phyloP scores from a whole-genome alignment of 2,888 invertebrate genomes.

The Spilarctia lutea region DNA sequence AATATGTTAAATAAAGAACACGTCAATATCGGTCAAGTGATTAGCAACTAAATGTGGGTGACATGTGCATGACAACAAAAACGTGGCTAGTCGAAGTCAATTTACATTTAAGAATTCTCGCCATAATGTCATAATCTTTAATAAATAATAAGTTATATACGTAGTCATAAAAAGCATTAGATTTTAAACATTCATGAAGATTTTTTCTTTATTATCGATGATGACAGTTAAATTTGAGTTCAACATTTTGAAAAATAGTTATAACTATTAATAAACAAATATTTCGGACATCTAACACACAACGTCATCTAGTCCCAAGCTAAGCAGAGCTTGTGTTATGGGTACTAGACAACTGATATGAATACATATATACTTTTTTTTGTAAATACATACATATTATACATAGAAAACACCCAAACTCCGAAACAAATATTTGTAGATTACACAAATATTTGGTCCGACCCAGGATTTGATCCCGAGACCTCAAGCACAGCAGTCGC shows the following conservation, averaged over 20 bases:
- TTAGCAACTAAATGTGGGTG: background rate
- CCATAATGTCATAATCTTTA: background rate
- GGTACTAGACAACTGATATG: too few species aligned
- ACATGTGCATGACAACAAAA: conserved; percentile 1
- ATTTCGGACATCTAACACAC: too few species aligned
- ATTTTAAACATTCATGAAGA: background rate
- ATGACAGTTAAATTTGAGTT: background rate
- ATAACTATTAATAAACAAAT: too few species aligned
- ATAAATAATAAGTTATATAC: background rate
- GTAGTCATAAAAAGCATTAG: background rate
- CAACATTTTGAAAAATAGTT: background rate
- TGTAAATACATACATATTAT: too few species aligned
- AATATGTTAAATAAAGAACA: conserved; percentile 3
- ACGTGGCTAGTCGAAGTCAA: background rate
- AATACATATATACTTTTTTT: too few species aligned
- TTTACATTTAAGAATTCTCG: background rate
- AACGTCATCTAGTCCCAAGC: too few species aligned
- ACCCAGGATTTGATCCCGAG: too few species aligned
- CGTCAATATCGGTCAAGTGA: background rate
- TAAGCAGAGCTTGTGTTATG: too few species aligned
- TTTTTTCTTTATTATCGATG: background rate
- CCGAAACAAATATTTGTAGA: too few species aligned
- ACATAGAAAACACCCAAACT: too few species aligned
- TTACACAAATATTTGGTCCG: too few species aligned
- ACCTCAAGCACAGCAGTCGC: too few species aligned